Base-by-base conservation (phyloP, 2,888 invertebrate genomes). In the Parapristionchus giblindavisi region DNA sequence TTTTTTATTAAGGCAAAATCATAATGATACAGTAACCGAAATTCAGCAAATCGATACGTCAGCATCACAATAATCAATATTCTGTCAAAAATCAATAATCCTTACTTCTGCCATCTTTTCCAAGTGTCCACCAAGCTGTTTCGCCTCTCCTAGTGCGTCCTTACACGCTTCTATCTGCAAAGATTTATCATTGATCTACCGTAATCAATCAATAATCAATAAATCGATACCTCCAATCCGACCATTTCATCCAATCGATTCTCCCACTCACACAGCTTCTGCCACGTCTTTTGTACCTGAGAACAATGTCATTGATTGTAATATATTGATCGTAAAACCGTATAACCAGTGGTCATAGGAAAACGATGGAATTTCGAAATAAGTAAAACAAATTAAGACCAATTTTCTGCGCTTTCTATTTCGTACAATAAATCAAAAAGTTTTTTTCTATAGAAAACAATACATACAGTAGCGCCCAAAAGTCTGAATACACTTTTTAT, bases 181-280 rank as follows among this genome's bases (percentile, higher is more conserved):
- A 36, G n/a, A 36, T 60, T 27, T 36, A 36, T 36, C 34, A 3
- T 21, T 27, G 4, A 52, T 34, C 27, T 34, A 3, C 38, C 24
- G 27, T 6, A 32, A 11, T 36, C n/a, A 29, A 27, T 29, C 17
- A 2, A n/a, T 17, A 3, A 60, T 17, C 4, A 1, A 36, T 36
- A 34, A 29, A 8, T n/a, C 3, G n/a, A 27, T 63, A 72, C 40
- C 66, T 66, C 66, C 34, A 78, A 72, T 48, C 81, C 79, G 1
- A 83, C 82, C 48, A 84, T 78, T 51, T 86, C 86, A 66, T 86
- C 85, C 11, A 86, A 76, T 8, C 83, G 77, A 58, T 79, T 80
- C 76, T 86, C 85, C 11, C 83, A 76, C 40, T 83, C 81, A 8
- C 79, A 76, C 6, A 86, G 72, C 3, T 68, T 60, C 48, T 76